Base-by-base conservation (phyloP, 2,113 vertebrate species). In the Stegastes partitus region DNA sequence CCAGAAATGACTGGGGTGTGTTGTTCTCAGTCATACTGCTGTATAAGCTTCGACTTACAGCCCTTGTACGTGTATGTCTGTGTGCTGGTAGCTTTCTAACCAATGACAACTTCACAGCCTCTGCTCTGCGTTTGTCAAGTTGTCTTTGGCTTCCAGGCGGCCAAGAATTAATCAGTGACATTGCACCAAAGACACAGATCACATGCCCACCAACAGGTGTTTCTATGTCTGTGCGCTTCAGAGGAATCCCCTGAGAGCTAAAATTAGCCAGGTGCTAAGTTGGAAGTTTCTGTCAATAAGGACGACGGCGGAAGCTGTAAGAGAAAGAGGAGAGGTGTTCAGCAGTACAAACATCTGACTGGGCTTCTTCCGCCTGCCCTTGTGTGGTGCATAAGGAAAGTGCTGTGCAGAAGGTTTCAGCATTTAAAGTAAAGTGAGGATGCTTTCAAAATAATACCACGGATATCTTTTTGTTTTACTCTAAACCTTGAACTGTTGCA, bases 251-350 rank as follows among this genome's bases (percentile, higher is more conserved):
- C 22, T 21, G 56, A 51, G 57, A 58, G 83, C 90, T 89, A 92
- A 93, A 92, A 82, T 92, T 91, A 91, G 55, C 71, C 55, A 70
- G 73, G 87, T 89, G 91, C 77, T 87, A 91, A 92, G 68, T 85
- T 79, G 53, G 58, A 85, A 23, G 5, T 47, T 34, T 51, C 50
- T 67, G 72, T 89, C 82, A 83, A 22, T 59, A 42, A 73, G 71
- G 64, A 31, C 56, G 66, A 50, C 18, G 21, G 47, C 4, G n/a
- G 39, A 42, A 42, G 39, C 12, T 2, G 39, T 8, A 34, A 9
- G 9, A 9, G 37, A 39, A 3, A 39, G 11, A 39, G 11, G 37
- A 39, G 37, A 39, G 26, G 26, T 28, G 26, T 28, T 28, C 26
- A 28, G 26, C 5, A 3, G 2, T 5, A 28, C 26, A 28, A 5